These are phyloP conservation scores for Lycorma delicatula DNA, from an alignment of 1,140 invertebrate genomes.

Conservation along the genomic window DNA sequence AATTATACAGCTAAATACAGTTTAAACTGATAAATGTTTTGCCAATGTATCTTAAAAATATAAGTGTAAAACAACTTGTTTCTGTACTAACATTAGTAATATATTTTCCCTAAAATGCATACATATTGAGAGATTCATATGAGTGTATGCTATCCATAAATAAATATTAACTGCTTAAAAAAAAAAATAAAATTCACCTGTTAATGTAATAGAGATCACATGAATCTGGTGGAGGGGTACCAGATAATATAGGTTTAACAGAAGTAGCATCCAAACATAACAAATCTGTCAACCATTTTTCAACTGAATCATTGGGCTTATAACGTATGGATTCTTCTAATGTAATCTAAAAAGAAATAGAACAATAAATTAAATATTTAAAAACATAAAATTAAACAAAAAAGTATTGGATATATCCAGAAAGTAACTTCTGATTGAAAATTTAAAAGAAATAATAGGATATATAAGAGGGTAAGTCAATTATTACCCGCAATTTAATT, in stretches of 20 bases:
- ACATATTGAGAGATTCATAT: not conserved
- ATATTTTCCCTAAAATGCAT: not conserved
- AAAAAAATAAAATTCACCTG: conserved; percentile 35
- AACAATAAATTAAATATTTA: not conserved
- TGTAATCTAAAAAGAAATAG: conserved; percentile 45
- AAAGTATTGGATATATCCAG: conserved; percentile 20
- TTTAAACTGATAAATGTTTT: too few relatives aligned
- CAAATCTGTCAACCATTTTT: conserved; percentile 85
- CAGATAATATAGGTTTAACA: conserved; percentile 52
- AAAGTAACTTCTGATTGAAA: too few relatives aligned
- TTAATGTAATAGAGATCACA: conserved; percentile 91
- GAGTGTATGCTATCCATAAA: not conserved
- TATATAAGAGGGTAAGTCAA: too few relatives aligned
- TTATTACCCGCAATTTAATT: too few relatives aligned
- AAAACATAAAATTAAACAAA: not conserved
- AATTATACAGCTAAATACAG: too few relatives aligned
- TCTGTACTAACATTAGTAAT: not conserved
- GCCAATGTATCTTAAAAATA: too few relatives aligned
- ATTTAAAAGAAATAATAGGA: too few relatives aligned
- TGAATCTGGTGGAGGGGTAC: conserved; percentile 74
- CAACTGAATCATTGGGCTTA: conserved; percentile 75
- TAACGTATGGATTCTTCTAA: conserved; percentile 96
- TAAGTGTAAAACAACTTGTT: not conserved
- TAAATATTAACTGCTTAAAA: not conserved
- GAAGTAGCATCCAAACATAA: conserved; percentile 82